Percentiles rank a stretch among this genome's conserved stretches.
Conservation (phyloP, 2,797 vertebrate species). For the Varecia variegata region DNA sequence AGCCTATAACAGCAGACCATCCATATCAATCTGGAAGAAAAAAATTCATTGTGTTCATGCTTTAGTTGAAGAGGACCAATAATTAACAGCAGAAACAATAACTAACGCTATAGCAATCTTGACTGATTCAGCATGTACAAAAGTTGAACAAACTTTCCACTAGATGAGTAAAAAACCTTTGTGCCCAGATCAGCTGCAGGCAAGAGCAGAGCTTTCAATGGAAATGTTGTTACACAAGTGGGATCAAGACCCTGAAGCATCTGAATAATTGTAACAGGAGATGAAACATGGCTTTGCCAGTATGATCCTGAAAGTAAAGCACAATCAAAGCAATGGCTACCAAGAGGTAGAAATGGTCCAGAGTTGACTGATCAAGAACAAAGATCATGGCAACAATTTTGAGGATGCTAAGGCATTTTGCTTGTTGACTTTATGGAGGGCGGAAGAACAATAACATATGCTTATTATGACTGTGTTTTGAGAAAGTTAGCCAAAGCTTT, state of each 20-base stretch:
- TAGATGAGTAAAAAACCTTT: not conserved
- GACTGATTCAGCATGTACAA: not conserved
- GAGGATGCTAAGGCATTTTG: not conserved
- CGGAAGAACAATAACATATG: not conserved
- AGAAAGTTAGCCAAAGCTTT: not conserved
- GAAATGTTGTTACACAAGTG: not conserved
- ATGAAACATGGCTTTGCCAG: not conserved
- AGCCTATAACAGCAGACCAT: not conserved
- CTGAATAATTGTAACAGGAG: not conserved
- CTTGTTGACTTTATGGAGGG: not conserved
- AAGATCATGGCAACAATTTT: not conserved
- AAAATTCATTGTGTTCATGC: not conserved
- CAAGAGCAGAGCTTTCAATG: not conserved
- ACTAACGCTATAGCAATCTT: not conserved
- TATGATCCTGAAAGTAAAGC: not conserved
- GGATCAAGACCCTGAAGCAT: not conserved
- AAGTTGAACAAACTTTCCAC: not conserved
- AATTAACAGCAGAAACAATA: not conserved
- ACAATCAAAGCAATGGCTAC: not conserved
- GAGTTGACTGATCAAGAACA: no score
- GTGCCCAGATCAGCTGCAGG: not conserved
- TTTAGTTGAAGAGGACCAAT: not conserved
- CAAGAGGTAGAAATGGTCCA: not conserved
- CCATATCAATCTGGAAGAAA: not conserved
- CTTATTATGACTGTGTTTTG: not conserved